Evolutionary conservation across 2,888 invertebrate genomes (phyloP).

Genomic region (Nemurella pictetii): DNA sequence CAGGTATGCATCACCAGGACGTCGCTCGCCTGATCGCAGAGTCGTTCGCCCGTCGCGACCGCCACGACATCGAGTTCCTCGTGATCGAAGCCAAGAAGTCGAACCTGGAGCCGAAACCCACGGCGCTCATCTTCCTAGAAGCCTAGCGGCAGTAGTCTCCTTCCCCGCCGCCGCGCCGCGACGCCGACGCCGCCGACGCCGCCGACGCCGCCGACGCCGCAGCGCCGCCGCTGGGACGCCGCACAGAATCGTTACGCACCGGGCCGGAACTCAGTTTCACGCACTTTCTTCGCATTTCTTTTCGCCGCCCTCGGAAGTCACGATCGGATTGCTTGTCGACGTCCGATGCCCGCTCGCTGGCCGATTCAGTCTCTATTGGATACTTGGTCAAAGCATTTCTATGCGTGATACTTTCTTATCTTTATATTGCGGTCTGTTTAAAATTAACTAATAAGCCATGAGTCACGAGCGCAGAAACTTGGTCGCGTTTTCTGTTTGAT

Average conservation of each 20-base stretch:
- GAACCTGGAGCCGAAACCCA: conserved; percentile 88
- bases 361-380: neutral
- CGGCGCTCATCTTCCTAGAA: conserved; percentile 87
- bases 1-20: conserved; percentile 84
- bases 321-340: neutral
- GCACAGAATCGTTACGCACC: neutral
- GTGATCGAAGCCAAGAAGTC: conserved; percentile 92
- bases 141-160: conserved; percentile 70
- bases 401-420: neutral
- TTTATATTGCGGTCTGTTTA: neutral
- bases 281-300: neutral
- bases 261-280: neutral
- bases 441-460: neutral
- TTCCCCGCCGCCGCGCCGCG: conserved; percentile 47
- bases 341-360: neutral
- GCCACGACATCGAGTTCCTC: conserved; percentile 88
- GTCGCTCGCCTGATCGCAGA: conserved; percentile 91
- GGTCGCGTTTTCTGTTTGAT: neutral
- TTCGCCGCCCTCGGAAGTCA: neutral
- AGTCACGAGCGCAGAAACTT: neutral
- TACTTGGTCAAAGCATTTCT: neutral
- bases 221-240: neutral
- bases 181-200: neutral
- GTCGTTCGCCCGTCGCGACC: conserved; percentile 86
- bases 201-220: conserved; percentile 41